Conservation (phyloP, 2,797 vertebrate species). For the Sebastes cheni region DNA sequence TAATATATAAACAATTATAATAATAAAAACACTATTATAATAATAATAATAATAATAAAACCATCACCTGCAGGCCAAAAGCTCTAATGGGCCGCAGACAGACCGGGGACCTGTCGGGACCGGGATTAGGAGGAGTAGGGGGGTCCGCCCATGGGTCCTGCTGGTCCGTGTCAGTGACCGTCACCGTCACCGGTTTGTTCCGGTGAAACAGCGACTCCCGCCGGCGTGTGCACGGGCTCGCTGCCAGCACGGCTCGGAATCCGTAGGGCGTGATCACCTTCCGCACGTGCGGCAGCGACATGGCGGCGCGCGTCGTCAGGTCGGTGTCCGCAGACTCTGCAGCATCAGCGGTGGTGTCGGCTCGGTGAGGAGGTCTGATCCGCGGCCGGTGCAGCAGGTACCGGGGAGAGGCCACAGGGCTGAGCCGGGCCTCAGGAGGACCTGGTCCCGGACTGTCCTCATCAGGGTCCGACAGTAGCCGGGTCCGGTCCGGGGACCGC, state of each 20-base stretch:
- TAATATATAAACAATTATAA: too few relatives aligned
- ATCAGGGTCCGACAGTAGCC: conserved; percentile 38
- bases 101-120: neutral
- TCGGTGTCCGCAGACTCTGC: conserved; percentile 35
- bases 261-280: conserved; percentile 78
- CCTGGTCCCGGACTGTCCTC: neutral
- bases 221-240: conserved; percentile 67
- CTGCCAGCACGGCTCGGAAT: conserved; percentile 66
- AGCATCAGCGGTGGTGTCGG: neutral
- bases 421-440: accelerated
- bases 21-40: too few relatives aligned
- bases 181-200: neutral
- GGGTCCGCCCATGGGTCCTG: neutral
- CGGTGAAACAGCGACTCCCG: conserved; percentile 80
- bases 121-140: accelerated
- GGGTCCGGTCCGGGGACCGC: neutral
- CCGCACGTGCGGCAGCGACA: conserved; percentile 72
- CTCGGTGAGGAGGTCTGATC: neutral
- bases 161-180: too few relatives aligned
- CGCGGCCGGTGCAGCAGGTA: neutral
- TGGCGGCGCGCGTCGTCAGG: conserved; percentile 63
- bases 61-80: conserved; percentile 39
- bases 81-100: conserved; percentile 14
- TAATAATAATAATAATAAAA: neutral
- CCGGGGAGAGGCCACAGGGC: neutral